Evolutionary conservation across 2,888 invertebrate genomes (phyloP), one percentile per base, ranked within the genome.

Genomic region (Euproctis similis): DNA sequence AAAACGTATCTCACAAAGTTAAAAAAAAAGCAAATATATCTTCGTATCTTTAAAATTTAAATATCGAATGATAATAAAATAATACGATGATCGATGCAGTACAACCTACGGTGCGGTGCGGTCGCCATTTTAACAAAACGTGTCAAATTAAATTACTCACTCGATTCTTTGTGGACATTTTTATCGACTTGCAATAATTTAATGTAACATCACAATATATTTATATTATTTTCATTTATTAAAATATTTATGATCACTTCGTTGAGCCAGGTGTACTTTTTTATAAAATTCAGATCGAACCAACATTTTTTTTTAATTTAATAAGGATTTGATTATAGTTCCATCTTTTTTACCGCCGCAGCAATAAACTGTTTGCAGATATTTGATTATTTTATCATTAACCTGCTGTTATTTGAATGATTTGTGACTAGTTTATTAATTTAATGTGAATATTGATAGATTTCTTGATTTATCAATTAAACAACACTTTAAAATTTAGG

Each of bases 121-220:
- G 36, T 39, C 42, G 30, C 51, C 49, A 48, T 42, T 27, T 39
- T 31, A 34, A 42, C 40, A 50, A 58, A 56, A 59, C 46, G 48
- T 49, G 52, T 59, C 54, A 47, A 44, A 55, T 60, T 57, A 58
- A 61, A 64, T 62, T 56, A 58, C 42, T 34, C 37, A 38, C 52
- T 50, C 54, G 49, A 59, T 58, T 53, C 47, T 47, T 54, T 46
- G 40, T 36, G 32, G 52, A 53, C 54, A 50, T 59, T 54, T 65
- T 61, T 65, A 63, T 64, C 55, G 53, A 39, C 31, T 36, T 39
- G 49, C 54, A 58, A 62, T 65, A 60, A 50, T 48, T 53, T 53
- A 41, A 40, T 41, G 33, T 36, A 21, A 31, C 31, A 46, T 46
- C 39, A 49, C 36, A 42, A 46, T 39, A 39, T 24, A 30, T 26